Base-by-base conservation (phyloP, 1,140 invertebrate species). In the Capitella teleta region DNA sequence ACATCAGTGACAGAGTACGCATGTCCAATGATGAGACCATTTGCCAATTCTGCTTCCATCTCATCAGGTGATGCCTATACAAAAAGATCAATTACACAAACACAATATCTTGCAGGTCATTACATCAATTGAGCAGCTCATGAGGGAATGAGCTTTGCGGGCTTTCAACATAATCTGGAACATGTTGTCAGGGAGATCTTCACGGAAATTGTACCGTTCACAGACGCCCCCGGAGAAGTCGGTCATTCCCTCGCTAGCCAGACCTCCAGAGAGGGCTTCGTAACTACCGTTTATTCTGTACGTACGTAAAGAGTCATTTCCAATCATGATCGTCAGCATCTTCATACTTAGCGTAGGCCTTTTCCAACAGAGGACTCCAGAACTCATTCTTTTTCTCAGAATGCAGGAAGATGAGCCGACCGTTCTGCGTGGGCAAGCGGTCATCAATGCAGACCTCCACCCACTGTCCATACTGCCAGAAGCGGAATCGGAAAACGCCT, bases 91-190 rank as follows among this genome's bases (percentile, higher is more conserved):
- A 34, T 34, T 16, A 34, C 32, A 10, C 10, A 34, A 12, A 16
- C 32, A 34, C 10, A 16, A 12, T 34, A 12, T 34, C 32, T 16
- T 34, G 32, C 32, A 34, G 32, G 16, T 34, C 16, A 34, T 58
- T 57, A 90, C 89, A 78, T 97, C 91, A 62, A 98, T 86, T 1
- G 91, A 95, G 70, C 94, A 98, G 1, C 90, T 93, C 84, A 98
- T 91, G 32, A 99, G 79, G 0, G 94, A 97, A 60, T 82, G 85
- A 54, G 94, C 79, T 63, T 97, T 87, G 60, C 83, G 84, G 0
- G 89, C 93, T 72, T 97, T 96, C 36, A 87, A 62, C 59, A 98
- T 77, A 56, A 98, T 91, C 47, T 80, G 82, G 61, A 89, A 94
- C 18, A 98, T 77, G 73, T 96, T 92, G 1, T 57, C 45, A 23